Evolutionary conservation across 1,140 invertebrate species (phyloP).

Genomic region (Hestina assimilis): DNA sequence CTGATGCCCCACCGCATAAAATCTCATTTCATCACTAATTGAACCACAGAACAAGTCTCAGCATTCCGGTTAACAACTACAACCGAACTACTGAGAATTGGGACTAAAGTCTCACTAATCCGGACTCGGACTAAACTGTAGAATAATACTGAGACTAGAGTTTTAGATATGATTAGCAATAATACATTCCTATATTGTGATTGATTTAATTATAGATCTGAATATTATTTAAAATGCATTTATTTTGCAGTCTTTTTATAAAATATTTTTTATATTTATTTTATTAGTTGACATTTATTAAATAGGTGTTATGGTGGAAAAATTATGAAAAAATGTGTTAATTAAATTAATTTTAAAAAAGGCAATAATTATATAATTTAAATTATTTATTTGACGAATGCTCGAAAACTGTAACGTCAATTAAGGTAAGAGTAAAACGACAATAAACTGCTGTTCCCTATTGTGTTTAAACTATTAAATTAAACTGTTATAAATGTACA

Average conservation of each 20-base stretch:
- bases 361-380: not conserved
- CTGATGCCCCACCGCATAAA: too few relatives aligned
- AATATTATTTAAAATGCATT: conserved; percentile 2
- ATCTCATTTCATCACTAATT: too few relatives aligned
- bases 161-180: too few relatives aligned
- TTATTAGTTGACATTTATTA: not conserved
- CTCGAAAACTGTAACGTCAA: conserved; percentile 8
- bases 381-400: conserved; percentile 3
- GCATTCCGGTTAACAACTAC: too few relatives aligned
- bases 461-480: conserved; percentile 11
- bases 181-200: conserved; percentile 22
- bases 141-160: too few relatives aligned
- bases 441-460: conserved; percentile 10
- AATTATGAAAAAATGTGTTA: not conserved
- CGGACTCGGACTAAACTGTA: too few relatives aligned
- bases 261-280: conserved; percentile 8
- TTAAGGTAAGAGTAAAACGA: conserved; percentile 13
- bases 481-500: conserved; percentile 16
- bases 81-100: too few relatives aligned
- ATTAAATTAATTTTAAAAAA: not conserved
- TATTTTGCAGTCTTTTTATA: conserved; percentile 2
- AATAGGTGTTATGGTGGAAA: not conserved
- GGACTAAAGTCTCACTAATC: too few relatives aligned
- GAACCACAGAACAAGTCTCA: too few relatives aligned
- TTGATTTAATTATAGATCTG: conserved; percentile 12